These are phyloP conservation scores for Ennomos quercinarius DNA, from an alignment of 2,888 invertebrate species.

Conservation along the genomic window DNA sequence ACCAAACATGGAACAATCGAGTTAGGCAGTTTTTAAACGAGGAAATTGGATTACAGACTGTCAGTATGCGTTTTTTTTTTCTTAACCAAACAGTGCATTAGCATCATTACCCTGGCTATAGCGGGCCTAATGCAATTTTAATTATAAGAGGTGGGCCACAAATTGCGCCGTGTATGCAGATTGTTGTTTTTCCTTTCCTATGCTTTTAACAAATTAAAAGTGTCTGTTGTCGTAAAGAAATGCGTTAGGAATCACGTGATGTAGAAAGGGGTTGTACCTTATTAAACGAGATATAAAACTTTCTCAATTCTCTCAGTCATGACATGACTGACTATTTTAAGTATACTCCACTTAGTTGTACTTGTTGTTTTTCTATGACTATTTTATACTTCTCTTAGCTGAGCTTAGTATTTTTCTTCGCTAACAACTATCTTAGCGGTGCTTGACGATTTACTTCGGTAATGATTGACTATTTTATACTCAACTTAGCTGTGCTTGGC, in stretches of 20 bases:
- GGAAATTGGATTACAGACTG: slow-evolving; percentile 60
- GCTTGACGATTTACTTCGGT: no score
- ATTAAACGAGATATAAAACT: not conserved
- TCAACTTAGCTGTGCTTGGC: no score
- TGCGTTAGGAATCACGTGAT: slow-evolving; percentile 16
- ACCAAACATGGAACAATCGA: slow-evolving; percentile 32
- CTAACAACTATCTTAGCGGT: no score
- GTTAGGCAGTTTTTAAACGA: slow-evolving; percentile 59
- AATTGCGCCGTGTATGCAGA: slow-evolving; percentile 78
- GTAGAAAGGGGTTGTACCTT: not conserved
- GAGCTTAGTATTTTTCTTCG: no score
- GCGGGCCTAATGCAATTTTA: slow-evolving; percentile 83
- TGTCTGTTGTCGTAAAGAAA: slow-evolving; percentile 40
- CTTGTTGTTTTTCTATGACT: no score
- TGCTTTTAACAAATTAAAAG: slow-evolving; percentile 83
- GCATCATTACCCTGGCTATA: slow-evolving; percentile 69
- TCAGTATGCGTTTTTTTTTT: slow-evolving; percentile 65
- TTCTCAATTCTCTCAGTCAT: no score
- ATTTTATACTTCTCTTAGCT: no score
- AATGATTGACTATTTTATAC: no score
- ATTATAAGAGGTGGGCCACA: slow-evolving; percentile 80
- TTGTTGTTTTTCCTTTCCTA: slow-evolving; percentile 79
- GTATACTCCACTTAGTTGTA: no score
- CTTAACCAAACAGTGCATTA: slow-evolving; percentile 74
- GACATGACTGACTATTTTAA: no score